Evolutionary conservation across 2,888 invertebrate genomes (phyloP).

Genomic region (Cheilosia soror): DNA sequence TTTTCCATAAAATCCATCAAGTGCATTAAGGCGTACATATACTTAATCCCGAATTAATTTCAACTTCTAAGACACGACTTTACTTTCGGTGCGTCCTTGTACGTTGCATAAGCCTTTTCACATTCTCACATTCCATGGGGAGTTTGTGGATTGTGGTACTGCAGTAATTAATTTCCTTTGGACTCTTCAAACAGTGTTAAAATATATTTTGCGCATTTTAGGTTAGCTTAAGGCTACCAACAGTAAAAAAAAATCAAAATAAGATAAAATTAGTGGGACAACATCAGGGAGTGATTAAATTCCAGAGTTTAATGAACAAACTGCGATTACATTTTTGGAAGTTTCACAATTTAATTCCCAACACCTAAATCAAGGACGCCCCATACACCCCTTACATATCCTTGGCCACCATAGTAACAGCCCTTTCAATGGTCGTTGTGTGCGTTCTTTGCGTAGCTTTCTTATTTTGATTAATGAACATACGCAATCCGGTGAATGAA

Average conservation of each 20-base stretch:
- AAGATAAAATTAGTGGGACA: slow-evolving; percentile 59
- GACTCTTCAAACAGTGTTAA: slow-evolving; percentile 1
- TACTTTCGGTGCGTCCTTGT: not conserved
- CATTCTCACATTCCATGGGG: slow-evolving; percentile 1
- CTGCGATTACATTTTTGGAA: slow-evolving; percentile 59
- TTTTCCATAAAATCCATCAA: slow-evolving; percentile 5
- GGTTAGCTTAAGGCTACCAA: not conserved
- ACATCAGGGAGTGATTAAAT: slow-evolving; percentile 70
- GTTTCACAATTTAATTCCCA: slow-evolving; percentile 45
- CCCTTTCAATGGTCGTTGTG: slow-evolving; percentile 30
- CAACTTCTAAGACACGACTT: slow-evolving; percentile 20
- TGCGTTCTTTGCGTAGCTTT: slow-evolving; percentile 25
- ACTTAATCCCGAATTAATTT: slow-evolving; percentile 59
- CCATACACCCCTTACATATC: not conserved
- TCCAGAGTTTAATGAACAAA: slow-evolving; percentile 63
- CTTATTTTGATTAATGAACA: slow-evolving; percentile 68
- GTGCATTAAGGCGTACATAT: slow-evolving; percentile 30
- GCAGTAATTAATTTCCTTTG: slow-evolving; percentile 65
- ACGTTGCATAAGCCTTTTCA: not conserved
- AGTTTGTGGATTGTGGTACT: slow-evolving; percentile 29
- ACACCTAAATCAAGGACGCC: slow-evolving; percentile 33
- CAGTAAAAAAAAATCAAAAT: slow-evolving; percentile 2
- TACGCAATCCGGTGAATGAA: slow-evolving; percentile 60
- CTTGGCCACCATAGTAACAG: not conserved
- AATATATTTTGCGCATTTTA: not conserved